Evolutionary conservation across 1,140 invertebrate species (phyloP).

Genomic region (Zeugodacus cucurbitae): DNA sequence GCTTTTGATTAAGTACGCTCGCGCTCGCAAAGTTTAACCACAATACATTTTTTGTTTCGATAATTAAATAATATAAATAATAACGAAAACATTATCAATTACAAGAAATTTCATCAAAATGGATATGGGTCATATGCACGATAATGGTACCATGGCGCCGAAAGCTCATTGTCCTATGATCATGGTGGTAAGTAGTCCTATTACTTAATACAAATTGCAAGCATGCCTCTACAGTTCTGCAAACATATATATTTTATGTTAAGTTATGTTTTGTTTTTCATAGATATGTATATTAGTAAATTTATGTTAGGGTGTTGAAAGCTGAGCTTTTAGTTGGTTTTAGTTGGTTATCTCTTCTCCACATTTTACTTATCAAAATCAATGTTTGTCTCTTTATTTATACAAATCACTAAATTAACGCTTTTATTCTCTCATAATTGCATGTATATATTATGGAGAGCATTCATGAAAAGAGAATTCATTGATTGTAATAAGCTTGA

Average conservation of each 20-base stretch:
- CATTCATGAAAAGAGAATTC: not conserved
- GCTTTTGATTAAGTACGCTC: not conserved
- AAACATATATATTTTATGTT: not conserved
- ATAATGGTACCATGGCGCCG: not conserved
- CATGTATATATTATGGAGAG: not conserved
- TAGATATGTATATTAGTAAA: too few relatives aligned
- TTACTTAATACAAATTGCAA: not conserved
- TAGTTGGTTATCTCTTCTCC: not conserved
- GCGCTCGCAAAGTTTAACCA: not conserved
- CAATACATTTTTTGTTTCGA: not conserved
- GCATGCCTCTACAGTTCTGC: not conserved
- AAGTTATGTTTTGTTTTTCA: too few relatives aligned
- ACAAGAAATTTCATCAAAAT: not conserved
- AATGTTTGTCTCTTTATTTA: not conserved
- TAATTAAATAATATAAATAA: not conserved
- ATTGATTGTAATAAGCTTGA: not conserved
- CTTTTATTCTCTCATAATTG: not conserved
- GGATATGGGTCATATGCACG: conserved; percentile 4
- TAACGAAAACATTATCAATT: not conserved
- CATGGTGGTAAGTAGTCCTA: conserved; percentile 38
- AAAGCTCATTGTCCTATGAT: conserved; percentile 7
- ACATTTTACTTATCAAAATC: not conserved
- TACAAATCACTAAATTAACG: not conserved
- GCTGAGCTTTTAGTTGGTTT: not conserved
- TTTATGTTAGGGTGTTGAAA: not conserved